Evolutionary conservation across 2,113 vertebrate species (phyloP).

Genomic region (Pollimyrus isidori): DNA sequence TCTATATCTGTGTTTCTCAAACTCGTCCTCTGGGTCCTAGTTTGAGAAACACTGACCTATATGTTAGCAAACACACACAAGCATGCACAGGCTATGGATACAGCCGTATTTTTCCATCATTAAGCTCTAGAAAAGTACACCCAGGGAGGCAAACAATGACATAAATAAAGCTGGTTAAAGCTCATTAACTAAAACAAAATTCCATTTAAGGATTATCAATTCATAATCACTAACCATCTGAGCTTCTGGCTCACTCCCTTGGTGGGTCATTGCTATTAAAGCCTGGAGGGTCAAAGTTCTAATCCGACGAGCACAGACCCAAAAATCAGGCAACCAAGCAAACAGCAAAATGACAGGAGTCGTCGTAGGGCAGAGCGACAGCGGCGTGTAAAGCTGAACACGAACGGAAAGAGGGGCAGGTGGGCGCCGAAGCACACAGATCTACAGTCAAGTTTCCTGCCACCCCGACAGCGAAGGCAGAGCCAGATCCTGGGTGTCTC

Average conservation of each 20-base stretch:
- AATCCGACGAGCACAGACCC: not conserved
- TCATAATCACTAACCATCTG: not conserved
- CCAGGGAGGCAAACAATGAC: not conserved
- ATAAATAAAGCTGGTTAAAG: not conserved
- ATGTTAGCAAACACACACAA: not conserved
- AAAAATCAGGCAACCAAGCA: not conserved
- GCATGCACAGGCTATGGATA: not conserved
- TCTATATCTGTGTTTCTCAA: not conserved
- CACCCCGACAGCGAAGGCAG: not conserved
- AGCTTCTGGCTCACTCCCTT: not conserved
- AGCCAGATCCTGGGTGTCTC: not conserved
- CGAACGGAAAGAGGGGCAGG: not conserved
- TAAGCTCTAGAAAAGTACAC: not conserved
- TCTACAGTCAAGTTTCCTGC: not conserved
- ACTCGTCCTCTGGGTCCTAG: not conserved
- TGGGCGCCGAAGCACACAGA: not conserved
- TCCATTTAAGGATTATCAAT: not conserved
- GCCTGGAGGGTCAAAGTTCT: not conserved
- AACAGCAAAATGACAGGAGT: not conserved
- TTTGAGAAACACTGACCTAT: no score
- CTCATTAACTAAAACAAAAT: not conserved
- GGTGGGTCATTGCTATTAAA: not conserved
- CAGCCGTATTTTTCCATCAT: not conserved
- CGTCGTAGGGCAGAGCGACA: not conserved
- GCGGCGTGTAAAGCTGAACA: not conserved